Conservation (phyloP, 2,797 vertebrate species). For the Enteromius viviparus region DNA sequence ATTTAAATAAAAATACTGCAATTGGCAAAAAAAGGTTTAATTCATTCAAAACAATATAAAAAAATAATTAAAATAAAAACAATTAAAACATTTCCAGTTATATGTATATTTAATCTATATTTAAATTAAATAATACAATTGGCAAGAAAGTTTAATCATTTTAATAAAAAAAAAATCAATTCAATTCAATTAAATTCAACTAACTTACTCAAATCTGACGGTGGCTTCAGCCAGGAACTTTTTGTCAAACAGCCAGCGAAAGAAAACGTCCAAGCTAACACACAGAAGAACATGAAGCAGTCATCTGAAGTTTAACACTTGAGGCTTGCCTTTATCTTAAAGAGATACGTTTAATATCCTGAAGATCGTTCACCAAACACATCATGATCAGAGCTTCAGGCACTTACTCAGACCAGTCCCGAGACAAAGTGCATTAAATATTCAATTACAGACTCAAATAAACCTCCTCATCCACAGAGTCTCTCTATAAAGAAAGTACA, state of each 20-base stretch:
- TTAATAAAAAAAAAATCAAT: too few relatives aligned
- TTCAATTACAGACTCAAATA: background rate
- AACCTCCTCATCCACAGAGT: background rate
- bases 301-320: background rate
- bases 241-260: slow-evolving; percentile 96
- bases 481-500: background rate
- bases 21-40: background rate
- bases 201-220: slow-evolving; percentile 93
- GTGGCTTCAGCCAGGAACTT: slow-evolving; percentile 88
- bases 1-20: background rate
- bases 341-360: too few relatives aligned
- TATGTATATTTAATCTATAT: background rate
- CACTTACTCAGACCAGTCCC: background rate
- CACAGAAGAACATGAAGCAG: slow-evolving; percentile 13
- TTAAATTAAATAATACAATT: background rate
- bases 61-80: background rate
- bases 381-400: background rate
- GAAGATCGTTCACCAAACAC: background rate
- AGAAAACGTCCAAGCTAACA: slow-evolving; percentile 92
- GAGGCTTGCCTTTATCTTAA: too few relatives aligned
- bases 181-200: background rate
- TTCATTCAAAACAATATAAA: background rate
- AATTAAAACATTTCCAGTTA: background rate
- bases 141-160: too few relatives aligned
- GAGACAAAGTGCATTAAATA: background rate